Conservation (phyloP, 1,140 invertebrate genomes). For the Lethrus apterus region DNA sequence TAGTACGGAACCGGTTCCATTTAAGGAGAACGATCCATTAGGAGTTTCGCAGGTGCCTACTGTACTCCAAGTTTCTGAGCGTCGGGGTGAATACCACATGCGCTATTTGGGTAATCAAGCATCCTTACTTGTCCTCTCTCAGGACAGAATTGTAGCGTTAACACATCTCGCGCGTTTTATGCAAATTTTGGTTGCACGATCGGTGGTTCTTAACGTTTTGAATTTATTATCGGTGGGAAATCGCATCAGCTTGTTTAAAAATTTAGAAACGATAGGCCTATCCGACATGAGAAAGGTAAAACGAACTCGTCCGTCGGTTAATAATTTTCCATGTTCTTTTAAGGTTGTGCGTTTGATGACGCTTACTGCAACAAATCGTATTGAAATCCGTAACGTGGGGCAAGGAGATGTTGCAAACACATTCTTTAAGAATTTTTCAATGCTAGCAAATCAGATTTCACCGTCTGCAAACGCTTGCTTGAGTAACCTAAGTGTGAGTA, state of each 20-base stretch:
- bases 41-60: conserved; percentile 43
- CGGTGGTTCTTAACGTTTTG: conserved; percentile 49
- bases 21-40: conserved; percentile 48
- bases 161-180: conserved; percentile 45
- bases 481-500: conserved; percentile 48
- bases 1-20: conserved; percentile 40
- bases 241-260: conserved; percentile 45
- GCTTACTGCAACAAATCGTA: conserved; percentile 50
- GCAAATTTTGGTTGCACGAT: conserved; percentile 49
- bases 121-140: conserved; percentile 38
- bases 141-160: conserved; percentile 47
- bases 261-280: conserved; percentile 52
- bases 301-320: neutral
- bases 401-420: neutral
- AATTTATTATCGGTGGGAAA: conserved; percentile 48
- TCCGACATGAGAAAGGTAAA: conserved; percentile 46
- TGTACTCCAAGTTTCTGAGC: conserved; percentile 23
- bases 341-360: conserved; percentile 58
- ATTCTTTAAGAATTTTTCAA: conserved; percentile 26
- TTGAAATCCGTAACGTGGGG: conserved; percentile 36
- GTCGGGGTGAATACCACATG: conserved; percentile 20
- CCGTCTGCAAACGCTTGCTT: conserved; percentile 41
- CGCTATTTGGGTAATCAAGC: conserved; percentile 47
- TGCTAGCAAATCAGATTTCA: conserved; percentile 29
- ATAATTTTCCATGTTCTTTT: neutral